phyloP scores from a whole-genome alignment of 2,113 vertebrate species.

The Sisor rabdophorus region DNA sequence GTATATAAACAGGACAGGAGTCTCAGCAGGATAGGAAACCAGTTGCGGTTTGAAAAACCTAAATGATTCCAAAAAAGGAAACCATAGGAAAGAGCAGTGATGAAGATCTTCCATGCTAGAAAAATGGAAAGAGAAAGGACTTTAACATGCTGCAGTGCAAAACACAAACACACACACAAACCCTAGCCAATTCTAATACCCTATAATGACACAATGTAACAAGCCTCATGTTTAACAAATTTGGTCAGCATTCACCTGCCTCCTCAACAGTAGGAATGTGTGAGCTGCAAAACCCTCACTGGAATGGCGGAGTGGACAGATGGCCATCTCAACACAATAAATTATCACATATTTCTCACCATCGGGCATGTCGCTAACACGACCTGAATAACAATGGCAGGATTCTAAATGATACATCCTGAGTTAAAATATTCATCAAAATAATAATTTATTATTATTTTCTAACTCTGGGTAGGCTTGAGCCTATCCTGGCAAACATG shows the following conservation, averaged over 20 bases:
- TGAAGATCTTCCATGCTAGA: conserved; percentile 7
- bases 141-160: conserved; percentile 1
- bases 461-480: too few relatives aligned
- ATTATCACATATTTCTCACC: conserved; percentile 73
- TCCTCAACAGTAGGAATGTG: conserved; percentile 61
- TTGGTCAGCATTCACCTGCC: conserved; percentile 56
- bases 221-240: conserved; percentile 17
- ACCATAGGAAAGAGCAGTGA: conserved; percentile 52
- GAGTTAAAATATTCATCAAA: not conserved
- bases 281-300: conserved; percentile 63
- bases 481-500: too few relatives aligned
- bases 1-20: conserved; percentile 60
- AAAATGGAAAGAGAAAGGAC: conserved; percentile 9
- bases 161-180: conserved; percentile 20
- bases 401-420: conserved; percentile 19
- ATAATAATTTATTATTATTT: too few relatives aligned
- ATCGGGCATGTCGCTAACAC: conserved; percentile 62
- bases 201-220: conserved; percentile 16
- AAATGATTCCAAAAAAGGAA: conserved; percentile 60
- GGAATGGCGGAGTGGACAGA: conserved; percentile 68
- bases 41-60: conserved; percentile 64
- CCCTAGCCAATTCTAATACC: conserved; percentile 9
- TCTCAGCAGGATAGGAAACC: conserved; percentile 62
- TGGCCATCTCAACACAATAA: conserved; percentile 68
- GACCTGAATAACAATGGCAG: conserved; percentile 43